Percentiles rank a stretch among this genome's conserved stretches.
Conservation (phyloP, 2,113 vertebrate genomes). For the Phaetusa simplex region DNA sequence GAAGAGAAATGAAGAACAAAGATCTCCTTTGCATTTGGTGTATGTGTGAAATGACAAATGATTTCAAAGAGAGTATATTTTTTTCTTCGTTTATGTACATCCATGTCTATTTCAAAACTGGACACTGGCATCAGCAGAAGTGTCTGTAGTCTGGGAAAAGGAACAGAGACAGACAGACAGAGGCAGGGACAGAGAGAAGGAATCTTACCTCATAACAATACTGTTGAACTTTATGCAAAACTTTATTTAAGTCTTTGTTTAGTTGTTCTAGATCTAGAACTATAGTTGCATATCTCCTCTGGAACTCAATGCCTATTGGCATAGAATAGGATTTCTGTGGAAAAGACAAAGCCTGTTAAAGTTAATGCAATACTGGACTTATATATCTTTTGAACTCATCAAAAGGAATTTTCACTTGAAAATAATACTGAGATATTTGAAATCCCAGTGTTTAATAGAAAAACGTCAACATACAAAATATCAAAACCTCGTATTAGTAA, state of each 20-base stretch:
- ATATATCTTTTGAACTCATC: background rate
- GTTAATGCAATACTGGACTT: background rate
- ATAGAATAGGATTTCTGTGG: slow-evolving; percentile 94
- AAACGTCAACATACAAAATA: background rate
- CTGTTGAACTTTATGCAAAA: slow-evolving; percentile 95
- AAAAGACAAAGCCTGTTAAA: slow-evolving; percentile 14
- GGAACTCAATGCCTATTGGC: slow-evolving; percentile 91
- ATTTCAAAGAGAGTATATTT: background rate
- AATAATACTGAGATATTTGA: background rate
- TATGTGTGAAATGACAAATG: background rate
- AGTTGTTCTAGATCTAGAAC: slow-evolving; percentile 95
- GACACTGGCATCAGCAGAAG: background rate
- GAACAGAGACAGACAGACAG: background rate
- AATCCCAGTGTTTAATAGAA: background rate
- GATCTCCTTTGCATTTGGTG: background rate
- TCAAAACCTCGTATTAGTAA: background rate
- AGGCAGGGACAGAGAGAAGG: background rate
- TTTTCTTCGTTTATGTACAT: background rate
- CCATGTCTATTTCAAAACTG: background rate
- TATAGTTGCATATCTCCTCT: slow-evolving; percentile 93
- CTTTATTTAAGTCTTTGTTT: slow-evolving; percentile 98
- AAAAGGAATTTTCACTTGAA: background rate
- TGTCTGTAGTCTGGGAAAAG: background rate
- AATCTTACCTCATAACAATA: slow-evolving; percentile 90
- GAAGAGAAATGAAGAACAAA: background rate